Conservation (phyloP, 2,888 invertebrate genomes). For the Lasius platythorax region DNA sequence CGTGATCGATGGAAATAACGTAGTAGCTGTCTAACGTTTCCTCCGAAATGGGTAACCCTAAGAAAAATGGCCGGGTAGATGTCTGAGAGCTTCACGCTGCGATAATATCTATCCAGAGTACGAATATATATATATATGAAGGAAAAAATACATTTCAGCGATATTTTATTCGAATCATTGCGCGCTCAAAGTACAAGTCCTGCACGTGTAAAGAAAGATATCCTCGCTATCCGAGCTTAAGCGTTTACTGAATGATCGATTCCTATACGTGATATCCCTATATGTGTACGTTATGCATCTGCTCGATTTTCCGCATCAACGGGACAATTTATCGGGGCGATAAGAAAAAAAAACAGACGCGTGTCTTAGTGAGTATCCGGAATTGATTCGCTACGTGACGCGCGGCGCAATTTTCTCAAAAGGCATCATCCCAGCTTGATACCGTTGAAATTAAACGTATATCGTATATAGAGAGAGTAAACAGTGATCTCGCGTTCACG, state of each 20-base stretch:
- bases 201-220: conserved; percentile 22
- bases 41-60: conserved; percentile 55
- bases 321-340: conserved; percentile 56
- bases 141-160: conserved; percentile 22
- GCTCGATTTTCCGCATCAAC: conserved; percentile 37
- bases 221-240: conserved; percentile 15
- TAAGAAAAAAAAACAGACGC: conserved; percentile 1
- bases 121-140: background rate
- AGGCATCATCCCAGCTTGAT: conserved; percentile 46
- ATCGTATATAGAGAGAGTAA: conserved; percentile 25
- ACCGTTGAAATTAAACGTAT: conserved; percentile 67
- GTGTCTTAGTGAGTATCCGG: conserved; percentile 39
- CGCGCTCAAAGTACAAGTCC: conserved; percentile 7
- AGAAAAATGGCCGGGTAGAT: conserved; percentile 57
- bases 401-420: conserved; percentile 51
- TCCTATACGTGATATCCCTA: conserved; percentile 24
- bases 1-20: conserved; percentile 75
- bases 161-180: conserved; percentile 44
- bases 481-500: conserved; percentile 57
- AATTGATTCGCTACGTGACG: conserved; percentile 63
- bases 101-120: conserved; percentile 55
- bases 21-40: conserved; percentile 64
- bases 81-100: conserved; percentile 48
- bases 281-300: conserved; percentile 39
- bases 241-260: conserved; percentile 40